Evolutionary conservation across 1,140 invertebrate species (phyloP), one percentile per base, ranked within the genome.

Genomic region (Drosophila setifemur): DNA sequence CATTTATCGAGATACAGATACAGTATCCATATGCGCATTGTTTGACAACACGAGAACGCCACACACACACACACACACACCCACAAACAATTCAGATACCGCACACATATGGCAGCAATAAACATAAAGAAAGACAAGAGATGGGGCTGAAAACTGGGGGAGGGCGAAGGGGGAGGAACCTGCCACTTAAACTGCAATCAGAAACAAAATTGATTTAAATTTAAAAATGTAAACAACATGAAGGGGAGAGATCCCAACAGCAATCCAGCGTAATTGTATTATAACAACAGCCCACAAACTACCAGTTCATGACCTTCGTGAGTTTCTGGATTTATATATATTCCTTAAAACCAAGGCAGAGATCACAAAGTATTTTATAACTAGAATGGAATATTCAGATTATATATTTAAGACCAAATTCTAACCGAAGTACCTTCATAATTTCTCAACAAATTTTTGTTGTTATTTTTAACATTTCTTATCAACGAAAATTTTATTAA

Each of bases 171-270:
- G 21, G 53, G 26, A 50, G 73, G 40, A 82, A 64, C 47, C 64
- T 83, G 79, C 70, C 81, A 83, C 79, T 83, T 83, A 86, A 79
- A 72, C 33, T 31, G 71, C 79, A 83, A 83, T 83, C 79, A 85
- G 50, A 85, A 72, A 49, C 60, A 35, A 79, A 83, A 83, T 79
- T 83, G 79, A 79, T 83, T 85, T 74, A 58, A 85, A 83, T 85
- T 78, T 85, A 64, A 85, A 70, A 69, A 61, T 63, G 69, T 83
- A 64, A 82, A 76, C 77, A 82, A 60, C 26, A 43, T 45, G n/a
- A 11, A 11, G 12, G 16, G n/a, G 14, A 26, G 5, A 55, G 23
- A 0, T 0, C 21, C 29, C 28, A 55, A 40, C 52, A 55, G 52
- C 42, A 25, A 25, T 16, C n/a, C 55, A 29, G 18, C n/a, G 57